Conservation (phyloP, 2,113 vertebrate species). For the Nipponia nippon region DNA sequence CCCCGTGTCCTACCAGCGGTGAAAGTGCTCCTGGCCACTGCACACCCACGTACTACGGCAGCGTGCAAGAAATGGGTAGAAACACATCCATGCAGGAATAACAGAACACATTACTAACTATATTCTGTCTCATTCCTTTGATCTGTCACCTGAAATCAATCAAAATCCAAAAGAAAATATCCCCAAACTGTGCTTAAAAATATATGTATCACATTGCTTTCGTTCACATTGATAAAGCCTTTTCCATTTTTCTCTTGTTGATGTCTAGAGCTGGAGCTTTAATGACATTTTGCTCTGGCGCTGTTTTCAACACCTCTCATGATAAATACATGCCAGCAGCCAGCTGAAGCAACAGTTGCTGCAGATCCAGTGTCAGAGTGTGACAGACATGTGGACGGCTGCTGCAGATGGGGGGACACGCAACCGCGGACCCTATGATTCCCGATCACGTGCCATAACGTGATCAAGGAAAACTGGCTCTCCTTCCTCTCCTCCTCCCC, state of each 20-base stretch:
- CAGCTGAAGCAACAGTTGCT: slow-evolving; percentile 53
- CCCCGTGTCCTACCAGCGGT: neutral
- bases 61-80: fast-evolving
- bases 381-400: slow-evolving; percentile 53
- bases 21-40: neutral
- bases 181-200: neutral
- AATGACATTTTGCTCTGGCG: neutral
- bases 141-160: neutral
- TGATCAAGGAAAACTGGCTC: slow-evolving; percentile 9
- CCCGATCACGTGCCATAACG: neutral
- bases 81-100: neutral
- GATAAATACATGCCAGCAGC: slow-evolving; percentile 26
- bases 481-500: neutral
- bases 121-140: neutral
- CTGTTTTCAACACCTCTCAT: neutral
- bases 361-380: slow-evolving; percentile 66
- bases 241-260: neutral
- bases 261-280: neutral
- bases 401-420: neutral
- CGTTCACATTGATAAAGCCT: neutral
- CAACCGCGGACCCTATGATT: slow-evolving; percentile 24
- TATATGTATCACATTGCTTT: neutral
- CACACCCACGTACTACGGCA: fast-evolving
- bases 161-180: neutral
- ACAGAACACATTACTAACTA: neutral